Conservation (phyloP, 2,888 invertebrate genomes). For the Rhagophthalmus giganteus region DNA sequence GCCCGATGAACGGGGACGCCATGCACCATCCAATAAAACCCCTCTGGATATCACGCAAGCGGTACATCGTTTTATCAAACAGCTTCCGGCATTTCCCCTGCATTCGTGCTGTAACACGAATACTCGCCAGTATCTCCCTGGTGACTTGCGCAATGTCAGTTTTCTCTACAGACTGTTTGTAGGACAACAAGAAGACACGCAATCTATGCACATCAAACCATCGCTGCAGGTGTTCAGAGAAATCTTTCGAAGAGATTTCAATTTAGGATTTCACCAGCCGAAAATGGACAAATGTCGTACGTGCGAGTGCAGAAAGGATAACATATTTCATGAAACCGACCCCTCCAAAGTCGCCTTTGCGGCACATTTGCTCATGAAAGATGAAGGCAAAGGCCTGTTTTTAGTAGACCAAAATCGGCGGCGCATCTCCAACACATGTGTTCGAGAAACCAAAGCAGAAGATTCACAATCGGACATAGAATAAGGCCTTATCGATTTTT, state of each 20-base stretch:
- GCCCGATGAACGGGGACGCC: conserved; percentile 3
- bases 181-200: neutral
- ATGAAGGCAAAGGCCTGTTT: conserved; percentile 7
- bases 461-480: too few relatives aligned
- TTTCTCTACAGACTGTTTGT: conserved; percentile 5
- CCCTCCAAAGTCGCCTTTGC: conserved; percentile 2
- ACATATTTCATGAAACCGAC: conserved; percentile 7
- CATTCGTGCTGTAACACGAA: conserved; percentile 7
- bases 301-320: conserved; percentile 7
- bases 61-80: conserved; percentile 1
- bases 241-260: conserved; percentile 1
- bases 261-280: conserved; percentile 1
- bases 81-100: conserved; percentile 4
- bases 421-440: too few relatives aligned
- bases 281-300: conserved; percentile 2
- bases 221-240: conserved; percentile 1
- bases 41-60: neutral
- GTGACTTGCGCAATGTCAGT: conserved; percentile 2
- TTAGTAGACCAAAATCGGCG: conserved; percentile 11
- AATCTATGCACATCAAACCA: neutral
- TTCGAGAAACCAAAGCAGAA: too few relatives aligned
- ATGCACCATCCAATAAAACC: conserved; percentile 6
- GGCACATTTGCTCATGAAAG: neutral
- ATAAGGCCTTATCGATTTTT: too few relatives aligned
- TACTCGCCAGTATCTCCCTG: neutral